phyloP scores from a whole-genome alignment of 2,888 invertebrate species.

The Drosophila neotestacea region DNA sequence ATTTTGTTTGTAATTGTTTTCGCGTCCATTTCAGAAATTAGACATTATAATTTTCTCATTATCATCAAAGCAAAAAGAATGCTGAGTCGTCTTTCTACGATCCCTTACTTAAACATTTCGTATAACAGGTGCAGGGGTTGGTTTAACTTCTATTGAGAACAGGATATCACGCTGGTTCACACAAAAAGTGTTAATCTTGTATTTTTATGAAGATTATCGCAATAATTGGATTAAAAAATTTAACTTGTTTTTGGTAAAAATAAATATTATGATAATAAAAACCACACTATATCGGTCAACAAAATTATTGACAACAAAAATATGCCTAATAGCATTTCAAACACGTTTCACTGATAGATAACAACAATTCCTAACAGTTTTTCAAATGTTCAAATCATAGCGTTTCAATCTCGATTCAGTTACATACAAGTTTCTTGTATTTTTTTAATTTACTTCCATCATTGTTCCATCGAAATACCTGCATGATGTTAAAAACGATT shows the following conservation, averaged over 20 bases:
- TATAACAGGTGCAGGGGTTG: slow-evolving; percentile 1
- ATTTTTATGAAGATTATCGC: slow-evolving; percentile 1
- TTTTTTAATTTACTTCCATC: too few relatives aligned
- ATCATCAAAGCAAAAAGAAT: neutral
- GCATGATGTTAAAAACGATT: too few relatives aligned
- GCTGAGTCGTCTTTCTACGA: neutral
- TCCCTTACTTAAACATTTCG: neutral
- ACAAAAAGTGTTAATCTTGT: neutral
- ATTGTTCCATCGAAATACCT: too few relatives aligned
- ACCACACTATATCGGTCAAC: slow-evolving; percentile 8
- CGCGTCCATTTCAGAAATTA: slow-evolving; percentile 29
- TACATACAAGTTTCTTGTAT: too few relatives aligned
- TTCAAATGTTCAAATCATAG: neutral
- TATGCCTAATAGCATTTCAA: neutral
- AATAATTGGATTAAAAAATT: slow-evolving; percentile 9
- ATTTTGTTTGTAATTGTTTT: slow-evolving; percentile 34
- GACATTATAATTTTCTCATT: slow-evolving; percentile 11
- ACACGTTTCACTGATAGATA: neutral
- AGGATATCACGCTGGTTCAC: neutral
- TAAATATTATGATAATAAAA: slow-evolving; percentile 9
- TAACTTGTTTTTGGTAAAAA: slow-evolving; percentile 13
- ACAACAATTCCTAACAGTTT: neutral
- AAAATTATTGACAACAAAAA: neutral
- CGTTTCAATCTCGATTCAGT: neutral
- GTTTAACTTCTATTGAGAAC: neutral